Conservation (phyloP, 1,140 invertebrate species). For the Cotesia vestalis region DNA sequence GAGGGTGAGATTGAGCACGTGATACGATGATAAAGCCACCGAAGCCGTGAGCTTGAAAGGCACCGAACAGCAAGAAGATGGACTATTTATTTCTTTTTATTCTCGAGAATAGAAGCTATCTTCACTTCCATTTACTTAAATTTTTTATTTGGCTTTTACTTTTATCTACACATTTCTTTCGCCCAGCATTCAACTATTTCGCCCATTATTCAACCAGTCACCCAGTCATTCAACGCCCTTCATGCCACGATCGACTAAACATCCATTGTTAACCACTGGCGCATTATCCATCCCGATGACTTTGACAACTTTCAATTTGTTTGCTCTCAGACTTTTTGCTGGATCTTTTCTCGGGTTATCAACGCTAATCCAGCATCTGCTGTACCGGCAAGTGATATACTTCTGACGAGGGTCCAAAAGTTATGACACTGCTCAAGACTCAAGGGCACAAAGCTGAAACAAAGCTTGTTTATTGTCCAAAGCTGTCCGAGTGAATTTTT, state of each 20-base stretch:
- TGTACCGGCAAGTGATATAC: not conserved
- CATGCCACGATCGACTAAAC: conserved; percentile 28
- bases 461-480: not conserved
- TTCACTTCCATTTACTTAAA: too few species aligned
- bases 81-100: conserved; percentile 9
- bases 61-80: conserved; percentile 42
- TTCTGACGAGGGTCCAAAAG: conserved; percentile 10
- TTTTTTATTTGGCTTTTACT: not conserved
- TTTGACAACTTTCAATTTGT: conserved; percentile 44
- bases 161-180: not conserved
- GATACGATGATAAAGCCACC: conserved; percentile 23
- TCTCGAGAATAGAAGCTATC: too few species aligned
- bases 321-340: conserved; percentile 27
- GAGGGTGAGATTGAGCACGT: not conserved
- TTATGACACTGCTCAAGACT: not conserved
- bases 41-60: conserved; percentile 38
- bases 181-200: not conserved
- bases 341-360: conserved; percentile 12
- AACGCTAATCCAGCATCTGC: conserved; percentile 8
- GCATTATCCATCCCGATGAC: conserved; percentile 41
- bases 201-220: conserved; percentile 5
- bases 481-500: too few species aligned
- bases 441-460: not conserved
- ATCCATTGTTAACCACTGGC: conserved; percentile 44
- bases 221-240: conserved; percentile 14